Evolutionary conservation across 2,113 vertebrate genomes (phyloP).

Genomic region (Sorex fumeus): DNA sequence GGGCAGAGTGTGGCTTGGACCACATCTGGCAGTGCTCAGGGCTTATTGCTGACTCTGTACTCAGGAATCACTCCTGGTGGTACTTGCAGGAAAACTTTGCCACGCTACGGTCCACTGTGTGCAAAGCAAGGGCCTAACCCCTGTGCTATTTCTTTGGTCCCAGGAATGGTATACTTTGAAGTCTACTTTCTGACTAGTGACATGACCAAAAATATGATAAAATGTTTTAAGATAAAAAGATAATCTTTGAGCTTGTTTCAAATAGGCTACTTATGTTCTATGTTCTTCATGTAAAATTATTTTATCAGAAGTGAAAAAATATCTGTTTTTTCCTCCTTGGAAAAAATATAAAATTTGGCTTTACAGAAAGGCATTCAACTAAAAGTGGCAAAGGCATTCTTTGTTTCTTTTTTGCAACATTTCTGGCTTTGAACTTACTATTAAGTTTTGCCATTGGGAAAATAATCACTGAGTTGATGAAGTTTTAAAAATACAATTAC

Average conservation of each 20-base stretch:
- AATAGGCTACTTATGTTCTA: slow-evolving; percentile 4
- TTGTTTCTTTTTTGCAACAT: no score
- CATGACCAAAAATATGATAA: slow-evolving; percentile 36
- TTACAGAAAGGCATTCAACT: not conserved
- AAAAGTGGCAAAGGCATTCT: no score
- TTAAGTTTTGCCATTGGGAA: slow-evolving; percentile 35
- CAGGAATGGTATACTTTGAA: slow-evolving; percentile 22
- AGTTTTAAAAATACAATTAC: not conserved
- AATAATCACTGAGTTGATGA: slow-evolving; percentile 12
- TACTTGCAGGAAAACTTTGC: no score
- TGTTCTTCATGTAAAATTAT: not conserved
- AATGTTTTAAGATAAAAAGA: slow-evolving; percentile 33
- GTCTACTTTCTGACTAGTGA: slow-evolving; percentile 29
- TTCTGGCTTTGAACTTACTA: slow-evolving; percentile 9
- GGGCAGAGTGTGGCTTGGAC: no score
- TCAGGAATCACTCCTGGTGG: no score
- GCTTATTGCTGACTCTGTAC: no score
- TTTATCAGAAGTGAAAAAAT: slow-evolving; percentile 45
- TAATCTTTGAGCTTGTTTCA: slow-evolving; percentile 11
- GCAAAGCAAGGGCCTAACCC: no score
- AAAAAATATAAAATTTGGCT: slow-evolving; percentile 14
- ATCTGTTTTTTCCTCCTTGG: not conserved
- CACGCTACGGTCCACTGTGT: no score
- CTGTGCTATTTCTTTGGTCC: no score
- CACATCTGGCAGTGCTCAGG: no score